phyloP scores from a whole-genome alignment of 2,797 vertebrate species.

The Cottoperca gobio region DNA sequence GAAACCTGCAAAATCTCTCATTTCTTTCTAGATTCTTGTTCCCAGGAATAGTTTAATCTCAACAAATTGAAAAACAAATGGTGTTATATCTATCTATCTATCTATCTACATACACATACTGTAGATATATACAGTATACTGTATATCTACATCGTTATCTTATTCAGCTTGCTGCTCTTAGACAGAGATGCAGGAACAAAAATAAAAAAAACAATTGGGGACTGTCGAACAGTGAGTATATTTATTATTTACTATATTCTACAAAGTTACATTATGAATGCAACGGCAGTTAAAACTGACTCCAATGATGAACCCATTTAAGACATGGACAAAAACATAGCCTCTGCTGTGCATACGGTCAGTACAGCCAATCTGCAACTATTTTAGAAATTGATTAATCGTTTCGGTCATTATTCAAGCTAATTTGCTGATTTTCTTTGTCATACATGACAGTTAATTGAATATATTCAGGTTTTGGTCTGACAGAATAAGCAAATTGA shows the following conservation, averaged over 20 bases:
- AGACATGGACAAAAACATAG: not conserved
- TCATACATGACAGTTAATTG: no score
- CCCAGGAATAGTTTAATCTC: conserved; percentile 7
- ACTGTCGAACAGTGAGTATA: not conserved
- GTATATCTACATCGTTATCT: no score
- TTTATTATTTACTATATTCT: not conserved
- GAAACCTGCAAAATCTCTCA: not conserved
- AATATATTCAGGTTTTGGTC: not conserved
- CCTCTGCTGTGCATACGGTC: not conserved
- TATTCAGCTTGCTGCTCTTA: no score
- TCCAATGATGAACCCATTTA: not conserved
- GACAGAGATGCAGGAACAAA: not conserved
- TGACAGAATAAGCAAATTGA: not conserved
- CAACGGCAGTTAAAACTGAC: not conserved
- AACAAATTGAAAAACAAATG: not conserved
- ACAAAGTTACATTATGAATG: not conserved
- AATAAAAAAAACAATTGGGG: not conserved
- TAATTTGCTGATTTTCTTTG: no score
- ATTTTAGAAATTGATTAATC: not conserved
- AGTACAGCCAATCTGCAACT: not conserved
- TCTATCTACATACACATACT: no score
- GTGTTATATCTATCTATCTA: not conserved
- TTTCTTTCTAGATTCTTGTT: conserved; percentile 7
- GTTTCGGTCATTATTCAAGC: no score
- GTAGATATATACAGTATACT: not conserved